Conservation (phyloP, 2,797 vertebrate genomes). For the Sebastes vulpes region DNA sequence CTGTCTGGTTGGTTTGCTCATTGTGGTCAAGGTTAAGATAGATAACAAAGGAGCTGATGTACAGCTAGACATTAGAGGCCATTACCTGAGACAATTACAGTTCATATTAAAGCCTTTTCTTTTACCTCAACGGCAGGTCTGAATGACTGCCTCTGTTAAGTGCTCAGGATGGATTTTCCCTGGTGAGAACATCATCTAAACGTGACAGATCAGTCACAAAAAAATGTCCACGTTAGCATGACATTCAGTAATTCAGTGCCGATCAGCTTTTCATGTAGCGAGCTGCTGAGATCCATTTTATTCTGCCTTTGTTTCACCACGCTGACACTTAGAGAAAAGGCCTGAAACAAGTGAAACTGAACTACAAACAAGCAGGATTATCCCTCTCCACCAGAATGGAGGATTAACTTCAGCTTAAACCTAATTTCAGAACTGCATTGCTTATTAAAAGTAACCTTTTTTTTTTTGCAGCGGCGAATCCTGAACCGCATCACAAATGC, state of each 20-base stretch:
- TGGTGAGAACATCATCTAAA: neutral
- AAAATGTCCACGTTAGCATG: neutral
- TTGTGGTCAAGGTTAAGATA: conserved; percentile 63
- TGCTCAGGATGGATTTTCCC: conserved; percentile 13
- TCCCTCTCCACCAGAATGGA: conserved; percentile 4
- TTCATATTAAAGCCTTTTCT: conserved; percentile 29
- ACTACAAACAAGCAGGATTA: conserved; percentile 21
- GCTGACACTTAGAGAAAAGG: conserved; percentile 15
- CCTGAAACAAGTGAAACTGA: conserved; percentile 12
- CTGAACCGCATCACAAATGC: conserved; percentile 18
- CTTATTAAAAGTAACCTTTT: conserved; percentile 4
- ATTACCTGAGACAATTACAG: conserved; percentile 58
- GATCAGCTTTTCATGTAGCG: neutral
- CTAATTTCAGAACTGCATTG: neutral
- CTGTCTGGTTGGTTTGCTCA: conserved; percentile 38
- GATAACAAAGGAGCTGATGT: conserved; percentile 53
- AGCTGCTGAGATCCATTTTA: neutral
- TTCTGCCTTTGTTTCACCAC: neutral
- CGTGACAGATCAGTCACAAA: neutral
- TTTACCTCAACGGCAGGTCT: conserved; percentile 23
- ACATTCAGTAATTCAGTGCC: neutral
- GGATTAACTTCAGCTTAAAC: conserved; percentile 32
- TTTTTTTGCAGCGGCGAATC: neutral
- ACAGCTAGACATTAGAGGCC: conserved; percentile 30
- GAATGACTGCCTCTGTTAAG: conserved; percentile 18